Evolutionary conservation across 2,113 vertebrate genomes (phyloP), one percentile per base, ranked within the genome.

Genomic region (Aythya baeri): DNA sequence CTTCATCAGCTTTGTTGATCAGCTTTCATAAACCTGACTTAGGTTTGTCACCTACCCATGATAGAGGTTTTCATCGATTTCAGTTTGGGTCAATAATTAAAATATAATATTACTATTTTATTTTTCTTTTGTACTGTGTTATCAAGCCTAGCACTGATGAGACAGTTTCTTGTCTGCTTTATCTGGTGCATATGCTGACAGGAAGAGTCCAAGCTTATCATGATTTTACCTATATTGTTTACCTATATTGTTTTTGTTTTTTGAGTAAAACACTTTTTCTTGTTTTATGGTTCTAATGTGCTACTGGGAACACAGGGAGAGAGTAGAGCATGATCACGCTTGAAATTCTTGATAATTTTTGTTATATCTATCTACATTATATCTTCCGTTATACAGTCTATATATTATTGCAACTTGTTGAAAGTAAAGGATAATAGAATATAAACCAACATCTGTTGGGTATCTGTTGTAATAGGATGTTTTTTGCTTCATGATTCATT

Each of bases 401-500:
- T 34, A 34, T 46, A 4, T 70, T 58, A 41, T 58, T 89, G 65
- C 71, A 77, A 88, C 93, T 93, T 76, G 36, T 32, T 84, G 59
- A 59, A 94, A 96, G 17, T 75, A 74, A 82, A 43, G 75, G 34
- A 36, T 94, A 70, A 68, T 91, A 83, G 57, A 71, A 55, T 34
- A 55, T 80, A 73, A 41, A 76, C 70, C 46, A 46, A 62, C 46
- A 23, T 85, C 13, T 70, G 91, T 63, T 91, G 41, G 76, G 6
- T 94, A 32, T 89, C 70, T 92, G 12, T 86, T 76, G 31, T 95
- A 84, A 67, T 63, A 84, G 66, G 38, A 31, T 93, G 43, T 27
- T 91, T 38, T 96, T 83, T 76, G 61, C 80, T 90, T 38, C 11
- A 91, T 90, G 72, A 81, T 96, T 97, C 79, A 97, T 95, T 97